Evolutionary conservation across 2,888 invertebrate genomes (phyloP).

Genomic region (Lithophane semibrunnea): DNA sequence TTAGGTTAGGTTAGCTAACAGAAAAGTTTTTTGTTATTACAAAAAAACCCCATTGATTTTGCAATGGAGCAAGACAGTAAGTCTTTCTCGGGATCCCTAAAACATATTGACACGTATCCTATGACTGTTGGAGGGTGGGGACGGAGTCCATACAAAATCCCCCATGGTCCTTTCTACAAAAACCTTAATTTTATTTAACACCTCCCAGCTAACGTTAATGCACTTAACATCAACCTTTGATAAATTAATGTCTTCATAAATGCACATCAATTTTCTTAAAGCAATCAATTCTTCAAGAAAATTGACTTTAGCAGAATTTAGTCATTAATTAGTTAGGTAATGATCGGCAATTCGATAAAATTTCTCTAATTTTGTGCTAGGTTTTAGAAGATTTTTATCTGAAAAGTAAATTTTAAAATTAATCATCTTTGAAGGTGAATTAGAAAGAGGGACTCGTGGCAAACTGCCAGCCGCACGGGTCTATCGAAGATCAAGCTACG

Average conservation of each 20-base stretch:
- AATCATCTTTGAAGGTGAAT: neutral
- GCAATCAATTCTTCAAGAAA: conserved; percentile 19
- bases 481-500: neutral
- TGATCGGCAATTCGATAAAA: neutral
- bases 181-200: conserved; percentile 1
- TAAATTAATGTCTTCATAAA: conserved; percentile 27
- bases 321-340: conserved; percentile 14
- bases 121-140: too few relatives aligned
- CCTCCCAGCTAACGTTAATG: conserved; percentile 1
- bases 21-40: too few relatives aligned
- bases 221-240: conserved; percentile 24
- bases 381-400: neutral
- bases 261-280: conserved; percentile 44
- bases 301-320: conserved; percentile 22
- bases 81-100: too few relatives aligned
- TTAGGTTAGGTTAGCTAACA: too few relatives aligned
- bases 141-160: too few relatives aligned
- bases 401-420: too few relatives aligned
- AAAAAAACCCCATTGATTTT: too few relatives aligned
- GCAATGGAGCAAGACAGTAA: too few relatives aligned
- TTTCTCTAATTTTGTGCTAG: neutral
- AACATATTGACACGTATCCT: too few relatives aligned
- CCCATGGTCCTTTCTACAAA: too few relatives aligned
- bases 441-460: neutral
- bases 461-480: too few relatives aligned